Base-by-base conservation (phyloP, 2,797 vertebrate genomes). In the Pteronotus mesoamericanus region DNA sequence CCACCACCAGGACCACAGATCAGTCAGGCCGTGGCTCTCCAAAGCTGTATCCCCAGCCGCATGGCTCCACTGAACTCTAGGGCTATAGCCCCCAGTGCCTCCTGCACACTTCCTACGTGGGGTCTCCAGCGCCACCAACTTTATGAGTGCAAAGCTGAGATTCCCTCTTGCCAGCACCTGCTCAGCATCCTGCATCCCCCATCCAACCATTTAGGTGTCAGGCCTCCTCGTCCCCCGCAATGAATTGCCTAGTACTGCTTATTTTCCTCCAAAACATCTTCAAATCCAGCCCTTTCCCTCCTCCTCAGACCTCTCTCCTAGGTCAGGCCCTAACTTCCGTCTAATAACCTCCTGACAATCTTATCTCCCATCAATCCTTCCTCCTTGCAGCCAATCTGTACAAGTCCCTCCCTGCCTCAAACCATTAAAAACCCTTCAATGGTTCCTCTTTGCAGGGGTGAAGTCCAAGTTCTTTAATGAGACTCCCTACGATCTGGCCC, bases 381-480 rank as follows among this genome's bases (percentile, higher is more conserved):
- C n/a, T 66, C 48, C 21, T 46, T 42, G 87, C 18, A 75, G 34
- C 19, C 53, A 75, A 11, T 77, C 57, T 29, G 19, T 79, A 10
- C 7, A 69, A 57, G 75, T 44, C 42, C 71, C 39, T 94, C 77
- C 66, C 72, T 72, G 55, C 61, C 53, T 92, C 74, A 86, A 48
- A 29, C 24, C 59, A 69, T 66, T 71, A 16, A 87, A 61, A 61
- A 72, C 37, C 74, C 53, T 66, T n/a, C 44, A n/a, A 6, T 34
- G 72, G 68, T 79, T 92, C 57, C 57, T 64, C 29, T 89, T 46
- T 86, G 48, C 24, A 57, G 48, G 37, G 34, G 22, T 83, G 59
- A 94, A 93, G 86, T 75, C 55, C 86, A 91, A 37, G 53, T 87
- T 96, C 53, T 44, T 83, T 66, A 44, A 69, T 9, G 57, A 95